phyloP scores from a whole-genome alignment of 2,888 invertebrate genomes.

The Calephelis perditalis region DNA sequence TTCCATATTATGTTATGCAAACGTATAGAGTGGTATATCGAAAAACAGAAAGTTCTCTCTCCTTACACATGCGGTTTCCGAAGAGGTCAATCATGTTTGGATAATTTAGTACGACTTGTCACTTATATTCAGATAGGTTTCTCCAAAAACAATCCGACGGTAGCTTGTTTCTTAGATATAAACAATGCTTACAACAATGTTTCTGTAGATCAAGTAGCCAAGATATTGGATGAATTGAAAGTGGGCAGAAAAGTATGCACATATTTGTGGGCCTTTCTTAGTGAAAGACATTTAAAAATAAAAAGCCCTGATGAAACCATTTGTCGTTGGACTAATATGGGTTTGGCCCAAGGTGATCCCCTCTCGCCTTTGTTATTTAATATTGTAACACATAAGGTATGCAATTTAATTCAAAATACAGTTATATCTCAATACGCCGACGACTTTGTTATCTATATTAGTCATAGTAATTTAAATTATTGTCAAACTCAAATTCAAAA shows the following conservation, averaged over 20 bases:
- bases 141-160: slow-evolving; percentile 14
- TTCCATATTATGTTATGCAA: not conserved
- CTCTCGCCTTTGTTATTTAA: too few relatives aligned
- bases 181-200: slow-evolving; percentile 20
- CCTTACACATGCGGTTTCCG: slow-evolving; percentile 19
- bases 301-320: not conserved
- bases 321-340: not conserved
- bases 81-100: slow-evolving; percentile 18
- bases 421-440: too few relatives aligned
- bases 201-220: not conserved
- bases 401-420: too few relatives aligned
- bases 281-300: slow-evolving; percentile 15
- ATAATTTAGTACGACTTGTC: slow-evolving; percentile 15
- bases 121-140: slow-evolving; percentile 20
- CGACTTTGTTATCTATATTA: too few relatives aligned
- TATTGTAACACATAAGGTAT: too few relatives aligned
- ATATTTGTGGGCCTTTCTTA: slow-evolving; percentile 19
- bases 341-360: slow-evolving; percentile 22
- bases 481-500: too few relatives aligned
- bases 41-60: not conserved
- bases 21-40: not conserved
- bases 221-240: slow-evolving; percentile 13
- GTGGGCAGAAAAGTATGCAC: slow-evolving; percentile 15
- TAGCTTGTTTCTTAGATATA: slow-evolving; percentile 23
- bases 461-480: too few relatives aligned